Conservation (phyloP, 2,113 vertebrate genomes). For the Sceloporus tristichus region DNA sequence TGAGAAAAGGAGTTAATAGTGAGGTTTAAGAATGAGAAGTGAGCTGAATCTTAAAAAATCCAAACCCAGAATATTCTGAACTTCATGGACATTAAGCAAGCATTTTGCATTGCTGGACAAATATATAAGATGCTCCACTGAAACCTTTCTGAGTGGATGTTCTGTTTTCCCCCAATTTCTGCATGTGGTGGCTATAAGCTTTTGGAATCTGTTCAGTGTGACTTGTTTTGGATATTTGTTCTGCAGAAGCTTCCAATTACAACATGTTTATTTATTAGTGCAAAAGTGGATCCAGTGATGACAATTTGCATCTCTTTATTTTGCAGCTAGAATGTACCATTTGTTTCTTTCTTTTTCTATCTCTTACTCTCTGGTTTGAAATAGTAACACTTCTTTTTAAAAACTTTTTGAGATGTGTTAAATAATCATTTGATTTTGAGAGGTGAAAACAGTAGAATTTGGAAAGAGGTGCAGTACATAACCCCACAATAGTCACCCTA, state of each 20-base stretch:
- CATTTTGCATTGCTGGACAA: conserved; percentile 56
- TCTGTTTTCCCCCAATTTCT: conserved; percentile 52
- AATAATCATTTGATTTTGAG: neutral
- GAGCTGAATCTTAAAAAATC: neutral
- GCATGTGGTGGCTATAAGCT: conserved; percentile 70
- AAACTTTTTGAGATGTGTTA: neutral
- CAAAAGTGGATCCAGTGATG: conserved; percentile 60
- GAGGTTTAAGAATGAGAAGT: conserved; percentile 53
- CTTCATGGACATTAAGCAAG: conserved; percentile 46
- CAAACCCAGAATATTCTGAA: conserved; percentile 29
- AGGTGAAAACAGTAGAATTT: conserved; percentile 38
- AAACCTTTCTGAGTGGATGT: conserved; percentile 50
- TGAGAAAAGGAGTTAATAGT: conserved; percentile 70
- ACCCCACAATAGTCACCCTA: neutral
- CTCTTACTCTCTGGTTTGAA: conserved; percentile 33
- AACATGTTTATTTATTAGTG: conserved; percentile 65
- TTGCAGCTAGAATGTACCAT: conserved; percentile 25
- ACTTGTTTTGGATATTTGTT: conserved; percentile 59
- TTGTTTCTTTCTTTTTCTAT: neutral
- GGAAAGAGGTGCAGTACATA: conserved; percentile 67
- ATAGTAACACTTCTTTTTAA: conserved; percentile 34
- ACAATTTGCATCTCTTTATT: conserved; percentile 32
- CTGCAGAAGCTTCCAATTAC: conserved; percentile 60
- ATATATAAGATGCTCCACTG: conserved; percentile 38
- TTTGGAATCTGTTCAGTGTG: conserved; percentile 44